Conservation (phyloP, 2,888 invertebrate genomes). For the Endotricha flammealis region DNA sequence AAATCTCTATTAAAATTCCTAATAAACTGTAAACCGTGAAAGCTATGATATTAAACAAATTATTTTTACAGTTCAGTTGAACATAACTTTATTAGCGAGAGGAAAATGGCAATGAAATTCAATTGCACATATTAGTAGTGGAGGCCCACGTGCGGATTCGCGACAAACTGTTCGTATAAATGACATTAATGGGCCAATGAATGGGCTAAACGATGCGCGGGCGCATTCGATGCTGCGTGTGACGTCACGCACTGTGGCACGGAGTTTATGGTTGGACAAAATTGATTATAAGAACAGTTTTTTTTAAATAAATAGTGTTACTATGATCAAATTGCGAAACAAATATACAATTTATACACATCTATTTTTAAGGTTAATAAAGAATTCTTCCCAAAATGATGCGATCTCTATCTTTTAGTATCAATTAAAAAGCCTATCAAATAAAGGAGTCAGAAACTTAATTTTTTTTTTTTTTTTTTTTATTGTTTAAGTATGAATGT, state of each 20-base stretch:
- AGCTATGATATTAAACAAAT: conserved; percentile 7
- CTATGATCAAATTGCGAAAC: too few species aligned
- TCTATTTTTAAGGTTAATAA: too few species aligned
- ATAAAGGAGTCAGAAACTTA: too few species aligned
- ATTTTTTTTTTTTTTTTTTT: too few species aligned
- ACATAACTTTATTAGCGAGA: conserved; percentile 43
- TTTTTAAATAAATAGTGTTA: too few species aligned
- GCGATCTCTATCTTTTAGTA: too few species aligned
- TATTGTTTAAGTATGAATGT: too few species aligned
- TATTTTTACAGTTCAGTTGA: conserved; percentile 12
- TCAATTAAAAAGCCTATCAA: too few species aligned
- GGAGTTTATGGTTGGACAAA: conserved; percentile 4
- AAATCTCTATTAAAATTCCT: conserved; percentile 1
- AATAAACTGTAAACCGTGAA: conserved; percentile 9
- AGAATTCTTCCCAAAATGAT: too few species aligned
- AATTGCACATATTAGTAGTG: conserved; percentile 56
- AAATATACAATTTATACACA: too few species aligned
- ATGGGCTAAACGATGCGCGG: conserved; percentile 67
- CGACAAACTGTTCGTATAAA: conserved; percentile 45
- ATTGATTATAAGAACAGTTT: too few species aligned
- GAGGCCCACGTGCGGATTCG: conserved; percentile 61
- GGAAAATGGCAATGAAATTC: conserved; percentile 75
- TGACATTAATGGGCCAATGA: conserved; percentile 66
- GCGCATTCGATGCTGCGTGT: conserved; percentile 53
- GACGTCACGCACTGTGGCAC: conserved; percentile 40